Conservation (phyloP, 2,888 invertebrate genomes). For the Meliscaeva auricollis region DNA sequence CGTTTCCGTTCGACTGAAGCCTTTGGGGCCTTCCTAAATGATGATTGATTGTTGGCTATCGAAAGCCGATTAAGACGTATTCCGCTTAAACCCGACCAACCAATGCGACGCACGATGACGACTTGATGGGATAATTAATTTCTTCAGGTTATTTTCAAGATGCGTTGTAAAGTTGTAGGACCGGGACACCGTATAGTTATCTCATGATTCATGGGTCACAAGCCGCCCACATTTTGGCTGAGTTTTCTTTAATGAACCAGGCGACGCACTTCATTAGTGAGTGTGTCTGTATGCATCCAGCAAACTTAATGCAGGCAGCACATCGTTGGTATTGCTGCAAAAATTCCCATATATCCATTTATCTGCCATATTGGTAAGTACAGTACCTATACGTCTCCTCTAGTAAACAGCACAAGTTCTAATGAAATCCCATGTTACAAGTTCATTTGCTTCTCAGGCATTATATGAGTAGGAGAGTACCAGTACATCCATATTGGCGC, state of each 20-base stretch:
- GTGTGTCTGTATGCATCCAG: background rate
- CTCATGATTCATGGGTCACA: conserved; percentile 39
- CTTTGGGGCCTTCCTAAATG: conserved; percentile 47
- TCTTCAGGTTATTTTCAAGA: conserved; percentile 16
- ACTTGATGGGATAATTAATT: conserved; percentile 60
- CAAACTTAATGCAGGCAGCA: too few relatives aligned
- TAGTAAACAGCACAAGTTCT: conserved; percentile 21
- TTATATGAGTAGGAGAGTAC: background rate
- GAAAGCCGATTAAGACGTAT: conserved; percentile 68
- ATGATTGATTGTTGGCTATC: conserved; percentile 67
- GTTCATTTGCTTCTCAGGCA: conserved; percentile 69
- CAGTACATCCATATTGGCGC: background rate
- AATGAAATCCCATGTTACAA: conserved; percentile 66
- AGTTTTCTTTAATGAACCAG: conserved; percentile 49
- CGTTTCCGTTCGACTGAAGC: conserved; percentile 42
- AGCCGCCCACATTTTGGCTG: conserved; percentile 33
- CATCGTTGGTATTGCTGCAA: background rate
- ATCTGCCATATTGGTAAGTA: conserved; percentile 25
- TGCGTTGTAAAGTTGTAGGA: conserved; percentile 7
- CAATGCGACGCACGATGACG: background rate
- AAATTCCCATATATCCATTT: conserved; percentile 56
- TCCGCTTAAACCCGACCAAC: conserved; percentile 40
- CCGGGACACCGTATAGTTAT: conserved; percentile 23
- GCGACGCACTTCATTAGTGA: conserved; percentile 59
- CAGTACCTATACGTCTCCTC: background rate